A percentile compares a stretch with the other conserved stretches of the same genome.
Conservation (phyloP, 2,113 vertebrate genomes). For the Cyphomyrus discorhynchus region DNA sequence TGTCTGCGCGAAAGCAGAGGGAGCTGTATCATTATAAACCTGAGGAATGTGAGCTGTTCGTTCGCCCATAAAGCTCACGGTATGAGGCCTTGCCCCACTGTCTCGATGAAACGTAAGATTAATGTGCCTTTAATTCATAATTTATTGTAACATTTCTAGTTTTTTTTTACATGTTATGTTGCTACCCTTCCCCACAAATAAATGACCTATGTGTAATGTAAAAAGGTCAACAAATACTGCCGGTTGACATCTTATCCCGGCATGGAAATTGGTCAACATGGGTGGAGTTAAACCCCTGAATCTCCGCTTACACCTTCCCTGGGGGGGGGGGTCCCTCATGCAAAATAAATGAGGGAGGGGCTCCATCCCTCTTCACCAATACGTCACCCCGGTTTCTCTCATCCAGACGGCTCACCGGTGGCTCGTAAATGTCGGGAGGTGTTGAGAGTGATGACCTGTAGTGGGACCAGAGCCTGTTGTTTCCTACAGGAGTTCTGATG, state of each 20-base stretch:
- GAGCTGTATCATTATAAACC: conserved; percentile 10
- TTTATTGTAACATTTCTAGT: background rate
- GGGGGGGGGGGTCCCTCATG: background rate
- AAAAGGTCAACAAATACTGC: background rate
- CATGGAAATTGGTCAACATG: background rate
- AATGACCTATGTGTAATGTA: background rate
- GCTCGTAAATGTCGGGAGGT: conserved; percentile 24
- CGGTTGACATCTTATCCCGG: background rate
- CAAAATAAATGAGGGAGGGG: background rate
- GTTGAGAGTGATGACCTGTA: conserved; percentile 16
- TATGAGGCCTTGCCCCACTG: background rate
- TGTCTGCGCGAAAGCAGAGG: background rate
- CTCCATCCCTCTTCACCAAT: too few relatives aligned
- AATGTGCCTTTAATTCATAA: background rate
- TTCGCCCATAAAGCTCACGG: background rate
- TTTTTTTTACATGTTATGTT: background rate
- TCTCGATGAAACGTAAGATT: background rate
- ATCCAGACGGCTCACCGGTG: background rate
- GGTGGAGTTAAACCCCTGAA: background rate
- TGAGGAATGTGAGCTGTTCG: conserved; percentile 28
- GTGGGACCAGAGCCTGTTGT: background rate
- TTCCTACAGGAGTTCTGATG: background rate
- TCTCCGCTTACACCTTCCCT: background rate
- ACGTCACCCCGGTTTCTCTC: background rate
- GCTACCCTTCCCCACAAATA: background rate